Evolutionary conservation across 2,113 vertebrate genomes (phyloP), one percentile per base, ranked within the genome.

Genomic region (Erythrocercus mccallii): DNA sequence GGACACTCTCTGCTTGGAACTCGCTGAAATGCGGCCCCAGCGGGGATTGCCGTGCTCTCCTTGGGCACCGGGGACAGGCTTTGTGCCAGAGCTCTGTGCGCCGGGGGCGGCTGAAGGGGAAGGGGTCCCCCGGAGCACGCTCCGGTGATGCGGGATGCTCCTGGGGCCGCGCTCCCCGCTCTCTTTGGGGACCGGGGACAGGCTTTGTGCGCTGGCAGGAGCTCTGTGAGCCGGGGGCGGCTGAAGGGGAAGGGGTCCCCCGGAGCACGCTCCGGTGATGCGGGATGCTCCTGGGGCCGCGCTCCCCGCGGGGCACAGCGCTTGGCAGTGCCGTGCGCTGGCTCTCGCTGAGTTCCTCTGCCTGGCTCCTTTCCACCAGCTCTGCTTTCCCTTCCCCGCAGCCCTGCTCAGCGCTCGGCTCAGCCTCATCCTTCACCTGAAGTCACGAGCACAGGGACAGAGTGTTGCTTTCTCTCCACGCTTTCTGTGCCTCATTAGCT

Each of bases 361-460:
- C 62, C 81, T 88, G 94, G 90, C 76, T 88, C 38, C 58, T 62
- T 42, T 81, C 82, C 74, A 60, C 0, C 0, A 66, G 87, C 69
- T 86, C 81, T 86, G 69, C 50, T 87, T 89, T 70, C 58, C 51
- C 51, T 42, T 84, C 68, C 58, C 74, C 12, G 38, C 82, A 72
- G 71, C 35, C 81, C 54, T 0, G 0, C 72, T 74, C 8, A 0
- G 71, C 35, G 1, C 68, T 77, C 37, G 13, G 73, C 72, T 88
- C 80, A 74, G 77, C 69, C 38, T 54, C n/a, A 86, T 69, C 68
- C 91, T 95, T 94, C 91, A 86, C 62, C 79, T 65, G 89, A 27
- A 83, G 68, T 86, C 83, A 70, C 4, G 5, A 81, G 68, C 4
- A 0, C 44, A 6, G 54, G 48, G 54, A 86, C 58, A 13, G 16